Percentiles rank a stretch among this genome's conserved stretches.
These are phyloP conservation scores for Drosophila pegasa DNA, from an alignment of 2,888 invertebrate genomes.

Conservation along the genomic window DNA sequence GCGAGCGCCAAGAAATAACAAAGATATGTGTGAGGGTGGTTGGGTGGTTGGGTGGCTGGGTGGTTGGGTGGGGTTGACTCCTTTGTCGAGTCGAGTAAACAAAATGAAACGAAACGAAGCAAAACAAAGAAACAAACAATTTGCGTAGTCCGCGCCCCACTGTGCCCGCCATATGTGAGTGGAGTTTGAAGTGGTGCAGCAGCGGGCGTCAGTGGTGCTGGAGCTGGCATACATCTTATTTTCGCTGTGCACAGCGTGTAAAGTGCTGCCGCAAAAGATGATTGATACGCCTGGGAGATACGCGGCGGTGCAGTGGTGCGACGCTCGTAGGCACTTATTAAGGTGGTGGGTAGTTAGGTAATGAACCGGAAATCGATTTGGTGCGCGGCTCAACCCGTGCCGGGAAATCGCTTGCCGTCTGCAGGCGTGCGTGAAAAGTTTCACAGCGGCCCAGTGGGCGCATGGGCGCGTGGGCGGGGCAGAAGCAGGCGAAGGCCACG, in stretches of 20 bases:
- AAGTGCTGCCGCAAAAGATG: slow-evolving; percentile 71
- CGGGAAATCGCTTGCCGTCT: slow-evolving; percentile 74
- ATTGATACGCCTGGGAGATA: slow-evolving; percentile 62
- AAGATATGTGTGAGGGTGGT: slow-evolving; percentile 17
- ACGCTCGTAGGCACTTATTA: background rate
- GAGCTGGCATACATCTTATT: slow-evolving; percentile 48
- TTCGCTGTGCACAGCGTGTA: slow-evolving; percentile 32
- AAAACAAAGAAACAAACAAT: slow-evolving; percentile 63
- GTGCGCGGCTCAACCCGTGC: slow-evolving; percentile 66
- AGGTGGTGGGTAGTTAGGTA: slow-evolving; percentile 47
- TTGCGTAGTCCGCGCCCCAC: slow-evolving; percentile 44
- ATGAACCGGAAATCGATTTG: slow-evolving; percentile 81
- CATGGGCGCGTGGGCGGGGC: background rate
- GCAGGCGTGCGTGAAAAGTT: slow-evolving; percentile 78
- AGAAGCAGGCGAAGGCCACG: background rate
- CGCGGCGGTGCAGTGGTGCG: background rate
- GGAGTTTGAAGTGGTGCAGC: slow-evolving; percentile 18
- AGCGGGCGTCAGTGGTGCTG: background rate
- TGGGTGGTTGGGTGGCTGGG: background rate
- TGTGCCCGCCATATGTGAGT: slow-evolving; percentile 58
- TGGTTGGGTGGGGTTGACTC: no score
- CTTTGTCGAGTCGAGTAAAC: slow-evolving; percentile 42
- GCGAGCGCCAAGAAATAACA: slow-evolving; percentile 50
- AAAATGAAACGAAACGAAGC: slow-evolving; percentile 49
- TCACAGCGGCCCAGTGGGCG: slow-evolving; percentile 32